Evolutionary conservation across 2,113 vertebrate species (phyloP).

Genomic region (Saguinus midas): DNA sequence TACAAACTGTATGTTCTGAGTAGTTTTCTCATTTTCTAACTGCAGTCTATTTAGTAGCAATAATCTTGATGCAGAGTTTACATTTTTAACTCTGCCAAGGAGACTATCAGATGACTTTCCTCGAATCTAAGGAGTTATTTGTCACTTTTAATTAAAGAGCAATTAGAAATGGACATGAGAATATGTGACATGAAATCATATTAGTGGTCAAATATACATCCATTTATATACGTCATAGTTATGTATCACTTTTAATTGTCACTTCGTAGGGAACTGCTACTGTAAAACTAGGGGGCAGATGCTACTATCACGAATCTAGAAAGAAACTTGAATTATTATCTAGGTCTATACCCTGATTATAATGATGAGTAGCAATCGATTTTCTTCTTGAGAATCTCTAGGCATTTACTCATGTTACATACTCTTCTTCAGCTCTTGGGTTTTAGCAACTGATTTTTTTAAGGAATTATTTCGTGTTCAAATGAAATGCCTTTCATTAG

Average conservation of each 20-base stretch:
- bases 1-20: background rate
- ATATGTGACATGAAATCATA: slow-evolving; percentile 4
- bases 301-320: background rate
- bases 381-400: background rate
- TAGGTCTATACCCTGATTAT: background rate
- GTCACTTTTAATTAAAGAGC: slow-evolving; percentile 8
- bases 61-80: background rate
- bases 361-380: background rate
- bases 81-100: background rate
- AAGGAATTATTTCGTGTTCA: background rate
- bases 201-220: background rate
- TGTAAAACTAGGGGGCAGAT: background rate
- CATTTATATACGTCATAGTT: background rate
- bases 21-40: slow-evolving; percentile 4
- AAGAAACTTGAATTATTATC: background rate
- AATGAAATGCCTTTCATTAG: background rate
- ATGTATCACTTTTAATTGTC: background rate
- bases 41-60: background rate
- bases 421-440: background rate
- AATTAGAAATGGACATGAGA: background rate
- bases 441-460: background rate
- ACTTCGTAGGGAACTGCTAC: background rate
- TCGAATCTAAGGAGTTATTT: background rate
- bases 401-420: background rate
- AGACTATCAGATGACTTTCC: background rate